Evolutionary conservation across 2,797 vertebrate genomes (phyloP).

Genomic region (Sebastes diploproa): DNA sequence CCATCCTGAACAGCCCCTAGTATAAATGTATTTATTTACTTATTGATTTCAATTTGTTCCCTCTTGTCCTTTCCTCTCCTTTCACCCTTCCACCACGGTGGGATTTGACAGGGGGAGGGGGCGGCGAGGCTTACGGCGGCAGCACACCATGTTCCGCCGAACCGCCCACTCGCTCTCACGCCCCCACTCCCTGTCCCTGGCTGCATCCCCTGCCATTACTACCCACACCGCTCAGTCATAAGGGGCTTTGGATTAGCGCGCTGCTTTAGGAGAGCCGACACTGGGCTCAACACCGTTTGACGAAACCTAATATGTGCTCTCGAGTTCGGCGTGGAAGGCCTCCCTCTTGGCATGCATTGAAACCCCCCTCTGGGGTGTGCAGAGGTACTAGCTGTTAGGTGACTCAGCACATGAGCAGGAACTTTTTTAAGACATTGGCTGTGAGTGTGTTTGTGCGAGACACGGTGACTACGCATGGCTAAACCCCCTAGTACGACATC

Average conservation of each 20-base stretch:
- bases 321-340: slow-evolving; percentile 27
- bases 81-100: not conserved
- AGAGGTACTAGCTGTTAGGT: slow-evolving; percentile 45
- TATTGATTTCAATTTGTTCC: too few species aligned
- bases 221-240: slow-evolving; percentile 34
- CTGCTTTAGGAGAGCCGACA: not conserved
- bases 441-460: slow-evolving; percentile 21
- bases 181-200: slow-evolving; percentile 27
- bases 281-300: not conserved
- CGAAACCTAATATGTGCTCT: slow-evolving; percentile 45
- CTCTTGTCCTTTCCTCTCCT: too few species aligned
- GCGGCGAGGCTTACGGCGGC: slow-evolving; percentile 17
- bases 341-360: not conserved
- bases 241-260: slow-evolving; percentile 38
- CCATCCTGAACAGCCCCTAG: too few species aligned
- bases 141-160: slow-evolving; percentile 38
- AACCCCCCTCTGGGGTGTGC: slow-evolving; percentile 6
- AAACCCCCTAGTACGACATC: slow-evolving; percentile 40
- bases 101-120: slow-evolving; percentile 10
- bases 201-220: slow-evolving; percentile 13
- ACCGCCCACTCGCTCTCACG: slow-evolving; percentile 1
- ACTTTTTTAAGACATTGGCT: slow-evolving; percentile 13
- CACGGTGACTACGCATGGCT: slow-evolving; percentile 16
- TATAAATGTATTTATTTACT: too few species aligned
- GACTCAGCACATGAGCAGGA: slow-evolving; percentile 68